These are phyloP conservation scores for Aethes cnicana DNA, from an alignment of 2,888 invertebrate species.

Conservation along the genomic window DNA sequence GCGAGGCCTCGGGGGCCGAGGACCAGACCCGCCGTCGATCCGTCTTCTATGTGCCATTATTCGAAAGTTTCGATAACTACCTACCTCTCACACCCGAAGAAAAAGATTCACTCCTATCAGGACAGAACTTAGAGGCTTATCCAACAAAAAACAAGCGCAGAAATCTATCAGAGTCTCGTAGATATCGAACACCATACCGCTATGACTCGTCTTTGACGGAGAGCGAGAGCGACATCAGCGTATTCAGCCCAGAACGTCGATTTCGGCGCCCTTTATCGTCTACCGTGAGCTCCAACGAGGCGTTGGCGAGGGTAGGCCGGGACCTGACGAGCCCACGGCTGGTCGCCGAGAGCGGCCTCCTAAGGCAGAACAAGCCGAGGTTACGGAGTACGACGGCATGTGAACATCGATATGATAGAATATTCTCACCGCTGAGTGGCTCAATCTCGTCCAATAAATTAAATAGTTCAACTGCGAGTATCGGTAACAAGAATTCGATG, in stretches of 20 bases:
- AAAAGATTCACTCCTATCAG: conserved; percentile 71
- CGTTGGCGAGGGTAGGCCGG: conserved; percentile 64
- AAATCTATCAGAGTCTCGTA: conserved; percentile 54
- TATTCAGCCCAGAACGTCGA: conserved; percentile 65
- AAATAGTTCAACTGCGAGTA: conserved; percentile 64
- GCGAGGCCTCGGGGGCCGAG: conserved; percentile 51
- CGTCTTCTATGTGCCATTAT: conserved; percentile 88
- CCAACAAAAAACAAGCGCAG: conserved; percentile 59
- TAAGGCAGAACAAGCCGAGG: conserved; percentile 64
- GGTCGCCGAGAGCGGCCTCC: conserved; percentile 61
- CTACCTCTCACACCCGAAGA: conserved; percentile 78
- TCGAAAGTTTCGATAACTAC: conserved; percentile 83
- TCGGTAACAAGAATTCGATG: conserved; percentile 62
- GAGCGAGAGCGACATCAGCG: conserved; percentile 73
- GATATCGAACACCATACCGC: conserved; percentile 56
- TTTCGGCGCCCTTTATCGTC: conserved; percentile 71
- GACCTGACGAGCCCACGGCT: conserved; percentile 70
- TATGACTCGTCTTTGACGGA: conserved; percentile 71
- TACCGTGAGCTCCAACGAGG: conserved; percentile 72
- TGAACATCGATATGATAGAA: conserved; percentile 74
- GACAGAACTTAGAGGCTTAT: conserved; percentile 51
- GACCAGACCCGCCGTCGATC: conserved; percentile 85
- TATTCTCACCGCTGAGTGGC: conserved; percentile 67
- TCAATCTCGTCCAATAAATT: conserved; percentile 69
- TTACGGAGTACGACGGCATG: conserved; percentile 71